Percentiles rank a stretch among this genome's conserved stretches.
These are phyloP conservation scores for Platyrinchus mystaceus DNA, from an alignment of 2,797 vertebrate genomes.

Conservation along the genomic window DNA sequence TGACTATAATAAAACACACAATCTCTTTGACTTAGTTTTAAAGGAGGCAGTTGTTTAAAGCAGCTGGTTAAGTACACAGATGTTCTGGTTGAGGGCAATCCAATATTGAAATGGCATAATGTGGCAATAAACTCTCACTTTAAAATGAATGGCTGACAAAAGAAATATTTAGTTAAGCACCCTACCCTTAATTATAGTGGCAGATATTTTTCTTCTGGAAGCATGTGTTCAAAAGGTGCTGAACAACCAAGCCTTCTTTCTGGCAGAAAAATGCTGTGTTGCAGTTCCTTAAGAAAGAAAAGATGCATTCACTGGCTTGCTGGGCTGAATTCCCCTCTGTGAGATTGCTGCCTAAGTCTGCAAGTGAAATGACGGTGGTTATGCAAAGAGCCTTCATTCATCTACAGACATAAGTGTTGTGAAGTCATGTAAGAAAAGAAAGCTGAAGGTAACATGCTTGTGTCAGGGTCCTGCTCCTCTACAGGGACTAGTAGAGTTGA, in stretches of 20 bases:
- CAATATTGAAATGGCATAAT: constrained; percentile 7
- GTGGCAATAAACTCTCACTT: constrained; percentile 6
- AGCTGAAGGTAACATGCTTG: fast-evolving
- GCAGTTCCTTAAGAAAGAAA: neutral
- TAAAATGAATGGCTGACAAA: constrained; percentile 6
- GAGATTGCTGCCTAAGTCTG: neutral
- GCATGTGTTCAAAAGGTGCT: neutral
- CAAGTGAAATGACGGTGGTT: neutral
- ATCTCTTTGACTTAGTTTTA: constrained; percentile 25
- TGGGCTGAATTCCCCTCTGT: neutral
- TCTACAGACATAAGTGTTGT: neutral
- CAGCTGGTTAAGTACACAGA: constrained; percentile 49
- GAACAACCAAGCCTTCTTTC: neutral
- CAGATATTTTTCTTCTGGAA: constrained; percentile 15
- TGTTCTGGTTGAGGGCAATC: constrained; percentile 34
- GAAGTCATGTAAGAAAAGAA: neutral
- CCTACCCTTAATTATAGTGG: neutral
- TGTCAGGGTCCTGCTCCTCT: neutral
- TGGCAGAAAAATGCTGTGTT: constrained; percentile 29
- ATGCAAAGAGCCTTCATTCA: neutral
- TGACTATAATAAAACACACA: neutral
- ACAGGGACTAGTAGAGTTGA: neutral
- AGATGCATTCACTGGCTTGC: neutral
- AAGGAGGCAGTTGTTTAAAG: constrained; percentile 42
- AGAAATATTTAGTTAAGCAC: constrained; percentile 10